These are phyloP conservation scores for Hirtodrosophila cameraria DNA, from an alignment of 2,888 invertebrate species.

Conservation along the genomic window DNA sequence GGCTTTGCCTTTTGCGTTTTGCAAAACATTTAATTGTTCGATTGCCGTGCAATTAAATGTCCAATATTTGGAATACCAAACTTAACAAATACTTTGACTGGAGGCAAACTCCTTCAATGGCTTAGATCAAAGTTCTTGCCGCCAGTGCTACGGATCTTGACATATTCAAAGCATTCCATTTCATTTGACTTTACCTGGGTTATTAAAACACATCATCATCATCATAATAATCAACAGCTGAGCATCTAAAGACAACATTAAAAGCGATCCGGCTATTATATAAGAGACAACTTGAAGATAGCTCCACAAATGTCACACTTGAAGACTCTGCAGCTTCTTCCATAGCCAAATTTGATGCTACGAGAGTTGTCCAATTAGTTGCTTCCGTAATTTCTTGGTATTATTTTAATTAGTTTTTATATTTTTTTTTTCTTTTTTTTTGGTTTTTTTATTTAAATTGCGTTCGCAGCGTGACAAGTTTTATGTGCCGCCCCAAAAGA, in stretches of 20 bases:
- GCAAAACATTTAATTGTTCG: conserved; percentile 78
- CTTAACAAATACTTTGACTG: conserved; percentile 22
- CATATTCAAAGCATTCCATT: conserved; percentile 71
- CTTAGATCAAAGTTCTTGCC: conserved; percentile 64
- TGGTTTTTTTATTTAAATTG: conserved; percentile 63
- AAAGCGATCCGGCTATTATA: conserved; percentile 51
- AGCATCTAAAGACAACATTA: conserved; percentile 23
- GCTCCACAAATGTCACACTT: conserved; percentile 68
- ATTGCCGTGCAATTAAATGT: conserved; percentile 69
- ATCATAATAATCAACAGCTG: conserved; percentile 32
- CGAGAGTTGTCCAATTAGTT: conserved; percentile 65
- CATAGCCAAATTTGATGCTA: conserved; percentile 14
- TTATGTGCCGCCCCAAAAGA: conserved; percentile 57
- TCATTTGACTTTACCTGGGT: conserved; percentile 37
- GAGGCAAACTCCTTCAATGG: conserved; percentile 15
- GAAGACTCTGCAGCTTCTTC: conserved; percentile 22
- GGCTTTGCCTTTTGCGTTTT: conserved; percentile 56
- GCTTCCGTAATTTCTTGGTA: conserved; percentile 80
- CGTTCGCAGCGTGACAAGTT: conserved; percentile 42
- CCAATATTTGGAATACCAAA: conserved; percentile 73
- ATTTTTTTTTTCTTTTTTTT: conserved; percentile 14
- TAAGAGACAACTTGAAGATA: conserved; percentile 36
- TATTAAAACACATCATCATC: conserved; percentile 62
- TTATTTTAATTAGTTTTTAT: conserved; percentile 72
- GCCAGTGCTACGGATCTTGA: conserved; percentile 70